phyloP scores from a whole-genome alignment of 2,113 vertebrate species.

The Anguilla rostrata region DNA sequence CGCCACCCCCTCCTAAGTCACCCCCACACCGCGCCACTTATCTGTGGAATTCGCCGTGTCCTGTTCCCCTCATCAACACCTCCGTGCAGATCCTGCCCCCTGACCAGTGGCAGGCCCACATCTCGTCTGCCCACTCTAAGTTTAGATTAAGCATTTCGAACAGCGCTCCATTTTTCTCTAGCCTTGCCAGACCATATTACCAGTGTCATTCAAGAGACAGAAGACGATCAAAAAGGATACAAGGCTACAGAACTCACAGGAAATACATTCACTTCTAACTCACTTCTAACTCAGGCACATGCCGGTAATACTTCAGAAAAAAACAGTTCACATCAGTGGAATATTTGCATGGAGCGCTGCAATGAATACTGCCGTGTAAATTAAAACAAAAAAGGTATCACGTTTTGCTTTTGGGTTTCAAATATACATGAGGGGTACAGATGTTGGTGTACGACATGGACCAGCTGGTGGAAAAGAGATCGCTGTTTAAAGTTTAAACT shows the following conservation, averaged over 20 bases:
- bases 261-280: background rate
- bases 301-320: background rate
- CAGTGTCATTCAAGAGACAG: background rate
- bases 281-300: background rate
- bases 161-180: background rate
- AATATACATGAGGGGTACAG: background rate
- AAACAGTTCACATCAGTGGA: constrained; percentile 5
- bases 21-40: background rate
- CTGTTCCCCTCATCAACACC: constrained; percentile 10
- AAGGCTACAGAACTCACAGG: background rate
- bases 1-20: background rate
- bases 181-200: background rate
- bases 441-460: background rate
- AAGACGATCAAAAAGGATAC: background rate
- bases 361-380: background rate
- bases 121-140: background rate
- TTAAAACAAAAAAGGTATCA: background rate
- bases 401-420: background rate
- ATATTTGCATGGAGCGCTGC: constrained; percentile 2
- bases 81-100: constrained; percentile 12
- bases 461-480: background rate
- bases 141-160: background rate
- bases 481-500: constrained; percentile 19
- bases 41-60: constrained; percentile 14
- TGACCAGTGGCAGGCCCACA: background rate